Percentiles rank a stretch among this genome's conserved stretches.
phyloP scores from a whole-genome alignment of 1,140 invertebrate species.

The Musca vetustissima region DNA sequence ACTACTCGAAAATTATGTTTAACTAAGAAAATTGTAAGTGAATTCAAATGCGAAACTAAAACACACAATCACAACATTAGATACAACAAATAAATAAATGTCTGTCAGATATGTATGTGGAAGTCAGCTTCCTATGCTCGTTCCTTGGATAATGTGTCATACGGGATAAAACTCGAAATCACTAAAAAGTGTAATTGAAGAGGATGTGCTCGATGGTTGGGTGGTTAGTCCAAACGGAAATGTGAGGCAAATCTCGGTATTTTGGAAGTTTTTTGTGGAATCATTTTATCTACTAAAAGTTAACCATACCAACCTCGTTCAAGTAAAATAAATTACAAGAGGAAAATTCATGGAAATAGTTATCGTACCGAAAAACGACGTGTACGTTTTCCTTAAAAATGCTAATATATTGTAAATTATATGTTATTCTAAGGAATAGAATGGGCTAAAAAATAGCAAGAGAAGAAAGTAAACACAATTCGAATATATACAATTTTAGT shows the following conservation, averaged over 20 bases:
- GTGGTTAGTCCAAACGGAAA: no score
- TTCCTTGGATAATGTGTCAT: conserved; percentile 15
- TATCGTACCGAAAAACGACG: not conserved
- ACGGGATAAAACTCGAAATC: no score
- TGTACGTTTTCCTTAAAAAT: not conserved
- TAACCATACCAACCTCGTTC: no score
- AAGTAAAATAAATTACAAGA: no score
- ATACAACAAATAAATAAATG: not conserved
- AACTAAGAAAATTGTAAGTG: conserved; percentile 24
- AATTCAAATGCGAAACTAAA: conserved; percentile 18
- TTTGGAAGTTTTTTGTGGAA: no score
- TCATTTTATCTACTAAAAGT: no score
- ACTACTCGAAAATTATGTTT: conserved; percentile 21
- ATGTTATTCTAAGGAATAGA: not conserved
- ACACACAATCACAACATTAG: not conserved
- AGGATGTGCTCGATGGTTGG: no score
- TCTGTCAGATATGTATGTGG: not conserved
- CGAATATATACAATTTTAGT: no score
- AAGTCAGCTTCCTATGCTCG: conserved; percentile 14
- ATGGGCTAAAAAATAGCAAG: not conserved
- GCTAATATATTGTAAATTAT: conserved; percentile 9
- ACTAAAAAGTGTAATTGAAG: no score
- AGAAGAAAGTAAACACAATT: no score
- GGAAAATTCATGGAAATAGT: no score
- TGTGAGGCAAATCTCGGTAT: no score